These are phyloP conservation scores for Junonia oenone DNA, from an alignment of 2,888 invertebrate genomes.

Conservation along the genomic window DNA sequence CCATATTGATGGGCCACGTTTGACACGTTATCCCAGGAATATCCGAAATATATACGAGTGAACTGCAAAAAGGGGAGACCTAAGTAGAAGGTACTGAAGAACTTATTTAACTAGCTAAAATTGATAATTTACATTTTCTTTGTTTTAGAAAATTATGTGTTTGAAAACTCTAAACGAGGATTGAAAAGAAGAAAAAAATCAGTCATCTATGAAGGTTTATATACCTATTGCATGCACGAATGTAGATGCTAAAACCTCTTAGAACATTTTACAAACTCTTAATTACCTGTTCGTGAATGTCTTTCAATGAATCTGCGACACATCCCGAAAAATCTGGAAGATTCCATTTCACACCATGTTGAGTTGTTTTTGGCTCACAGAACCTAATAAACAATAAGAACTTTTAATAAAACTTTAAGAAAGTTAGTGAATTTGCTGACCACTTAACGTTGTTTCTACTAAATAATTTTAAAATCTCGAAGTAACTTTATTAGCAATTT, in stretches of 20 bases:
- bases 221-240: no score
- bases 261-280: no score
- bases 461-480: constrained; percentile 8
- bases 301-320: constrained; percentile 81
- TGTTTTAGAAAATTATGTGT: no score
- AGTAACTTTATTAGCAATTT: constrained; percentile 11
- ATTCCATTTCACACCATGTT: constrained; percentile 85
- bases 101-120: no score
- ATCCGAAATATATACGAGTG: constrained; percentile 78
- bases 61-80: no score
- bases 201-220: no score
- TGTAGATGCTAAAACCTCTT: no score
- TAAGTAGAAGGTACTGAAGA: no score
- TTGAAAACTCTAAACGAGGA: no score
- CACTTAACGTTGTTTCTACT: constrained; percentile 4
- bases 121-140: no score
- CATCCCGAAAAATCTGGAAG: constrained; percentile 88
- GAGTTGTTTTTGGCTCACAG: constrained; percentile 67
- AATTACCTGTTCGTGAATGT: constrained; percentile 82
- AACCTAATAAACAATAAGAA: constrained; percentile 47
- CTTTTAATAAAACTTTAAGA: neutral
- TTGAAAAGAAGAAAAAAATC: no score
- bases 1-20: constrained; percentile 78
- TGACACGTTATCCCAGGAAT: constrained; percentile 80
- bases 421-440: constrained; percentile 10